Conservation (phyloP, 2,888 invertebrate species). For the Meandrusa payeni region DNA sequence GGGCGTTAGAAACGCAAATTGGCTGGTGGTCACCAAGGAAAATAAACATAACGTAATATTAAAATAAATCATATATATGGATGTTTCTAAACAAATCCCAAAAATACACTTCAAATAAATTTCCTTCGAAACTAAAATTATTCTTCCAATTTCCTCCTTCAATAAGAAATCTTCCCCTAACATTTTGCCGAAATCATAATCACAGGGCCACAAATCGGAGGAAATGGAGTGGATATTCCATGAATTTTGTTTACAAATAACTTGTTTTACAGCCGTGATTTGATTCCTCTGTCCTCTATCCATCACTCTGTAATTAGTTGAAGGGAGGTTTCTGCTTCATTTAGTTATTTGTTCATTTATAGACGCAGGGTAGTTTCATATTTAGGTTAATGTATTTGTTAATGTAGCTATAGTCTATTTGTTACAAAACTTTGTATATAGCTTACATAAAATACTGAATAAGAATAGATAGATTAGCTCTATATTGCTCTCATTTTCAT, state of each 20-base stretch:
- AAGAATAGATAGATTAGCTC: too few species aligned
- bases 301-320: conserved; percentile 8
- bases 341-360: conserved; percentile 4
- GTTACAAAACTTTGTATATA: too few species aligned
- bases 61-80: too few species aligned
- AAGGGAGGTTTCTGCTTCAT: not conserved
- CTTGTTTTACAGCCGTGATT: conserved; percentile 11
- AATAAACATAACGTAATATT: too few species aligned
- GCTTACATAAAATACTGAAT: too few species aligned
- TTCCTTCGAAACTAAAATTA: conserved; percentile 4
- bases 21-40: too few species aligned
- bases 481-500: too few species aligned
- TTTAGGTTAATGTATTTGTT: too few species aligned
- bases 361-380: not conserved
- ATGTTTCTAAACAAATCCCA: too few species aligned
- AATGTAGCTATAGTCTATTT: too few species aligned
- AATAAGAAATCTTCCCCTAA: not conserved
- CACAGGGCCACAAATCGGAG: conserved; percentile 12
- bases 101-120: too few species aligned
- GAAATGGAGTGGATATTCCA: conserved; percentile 18
- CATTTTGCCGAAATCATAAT: conserved; percentile 11
- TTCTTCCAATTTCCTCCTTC: not conserved
- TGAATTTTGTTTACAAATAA: conserved; percentile 30
- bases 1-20: too few species aligned
- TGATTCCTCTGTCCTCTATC: conserved; percentile 10